Evolutionary conservation across 2,888 invertebrate species (phyloP), one percentile per base, ranked within the genome.

Genomic region (Drosophila glabriapex): DNA sequence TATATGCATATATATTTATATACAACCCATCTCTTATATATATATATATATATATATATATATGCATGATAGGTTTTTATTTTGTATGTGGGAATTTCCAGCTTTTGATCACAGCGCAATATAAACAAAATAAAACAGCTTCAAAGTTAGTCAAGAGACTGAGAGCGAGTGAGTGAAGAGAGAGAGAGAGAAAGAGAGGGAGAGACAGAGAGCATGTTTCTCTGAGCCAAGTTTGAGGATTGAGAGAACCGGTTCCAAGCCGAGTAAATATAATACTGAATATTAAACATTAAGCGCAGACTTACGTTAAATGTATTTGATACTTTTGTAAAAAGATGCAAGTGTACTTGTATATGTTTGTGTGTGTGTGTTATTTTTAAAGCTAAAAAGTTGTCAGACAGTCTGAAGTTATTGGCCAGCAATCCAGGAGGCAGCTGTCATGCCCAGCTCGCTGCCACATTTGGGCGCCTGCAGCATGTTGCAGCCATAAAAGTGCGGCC

Each of bases 401-500:
- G 71, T 59, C 64, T 65, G 49, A 31, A 19, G 62, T 84, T 75
- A 92, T 84, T 87, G 88, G 16, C 78, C 78, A 31, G 67, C 86
- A 66, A 82, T 63, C 93, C 93, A 93, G 50, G 82, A 73, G 65
- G 73, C 79, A 12, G 83, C 80, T 25, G 74, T 78, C 85, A 93
- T 89, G 52, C 91, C 92, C 69, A 93, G 65, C 72, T 93, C 93
- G 63, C 63, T 80, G 66, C 93, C 93, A 76, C 93, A 93, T 37
- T 76, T 80, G 29, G 87, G 88, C 39, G 87, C 80, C n/a, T 75
- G 78, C 4, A 83, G 56, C 79, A 85, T 87, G 60, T 91, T 85
- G 70, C 93, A 93, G 9, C 83, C 86, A 82, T 92, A 93, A 82
- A 92, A 95, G 83, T 94, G 94, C 1, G 94, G 94, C 94, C 94